Base-by-base conservation (phyloP, 2,888 invertebrate genomes). In the Erebia ligea region DNA sequence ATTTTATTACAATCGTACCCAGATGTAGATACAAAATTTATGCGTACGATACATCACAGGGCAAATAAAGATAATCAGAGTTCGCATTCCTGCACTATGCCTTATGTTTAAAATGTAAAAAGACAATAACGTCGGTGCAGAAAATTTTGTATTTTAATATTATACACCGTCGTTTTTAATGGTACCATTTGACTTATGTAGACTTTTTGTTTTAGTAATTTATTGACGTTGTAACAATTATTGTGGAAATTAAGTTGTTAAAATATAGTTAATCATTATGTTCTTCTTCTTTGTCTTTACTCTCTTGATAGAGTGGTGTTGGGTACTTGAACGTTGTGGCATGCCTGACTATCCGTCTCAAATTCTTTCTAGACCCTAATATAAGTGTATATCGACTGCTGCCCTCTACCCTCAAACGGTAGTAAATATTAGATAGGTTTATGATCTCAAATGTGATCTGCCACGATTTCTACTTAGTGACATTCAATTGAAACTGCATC, bases 11-110 rank as follows among this genome's bases (percentile, higher is more conserved):
- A 67, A 25, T 45, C 17, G 25, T 67, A 48, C 25, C 58, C 48
- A 48, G 58, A 67, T 77, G 75, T 68, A 73, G 70, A 72, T 72
- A 70, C 63, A 68, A 64, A 68, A 69, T 70, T 65, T 75, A 73
- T 71, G 59, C 50, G 54, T n/a, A 34, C 64, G 71, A 67, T 71
- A 59, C 61, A 74, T 71, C 71, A 54, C 42, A 48, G 10, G 17
- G 48, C 25, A 48, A 52, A 70, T 71, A 66, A 73, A 67, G 69
- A 69, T 73, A 67, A 61, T 42, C 70, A 62, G 54, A 45, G 56
- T 69, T 64, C 59, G 61, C 66, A 66, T 65, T 56, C 67, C 48
- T 70, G 56, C 67, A 21, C 70, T 50, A 58, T 11, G 64, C 70
- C 42, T 67, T 67, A 70, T n/a, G 15, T 70, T 42, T 21, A 56